Percentiles rank a stretch among this genome's conserved stretches.
Evolutionary conservation across 2,888 invertebrate species (phyloP).

Genomic region (Vesta saturnalis): DNA sequence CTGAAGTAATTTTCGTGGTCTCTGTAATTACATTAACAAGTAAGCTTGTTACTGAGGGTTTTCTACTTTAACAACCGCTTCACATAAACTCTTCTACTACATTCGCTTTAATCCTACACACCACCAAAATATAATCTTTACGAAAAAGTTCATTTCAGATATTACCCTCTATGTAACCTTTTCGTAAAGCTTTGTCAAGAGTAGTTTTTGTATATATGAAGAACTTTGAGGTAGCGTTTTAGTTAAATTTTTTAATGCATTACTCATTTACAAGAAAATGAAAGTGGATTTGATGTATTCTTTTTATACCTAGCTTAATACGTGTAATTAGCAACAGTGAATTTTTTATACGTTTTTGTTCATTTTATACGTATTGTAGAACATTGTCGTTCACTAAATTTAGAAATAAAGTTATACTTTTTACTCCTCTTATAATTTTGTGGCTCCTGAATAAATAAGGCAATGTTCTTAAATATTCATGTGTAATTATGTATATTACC

Average conservation of each 20-base stretch:
- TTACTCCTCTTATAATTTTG: too few species aligned
- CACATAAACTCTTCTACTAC: conserved; percentile 20
- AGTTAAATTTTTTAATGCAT: not conserved
- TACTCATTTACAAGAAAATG: too few species aligned
- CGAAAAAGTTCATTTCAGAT: conserved; percentile 14
- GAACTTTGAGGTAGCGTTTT: not conserved
- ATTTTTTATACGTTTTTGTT: too few species aligned
- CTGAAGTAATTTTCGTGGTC: conserved; percentile 20
- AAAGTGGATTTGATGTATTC: too few species aligned
- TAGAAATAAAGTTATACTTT: too few species aligned
- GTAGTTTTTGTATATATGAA: not conserved
- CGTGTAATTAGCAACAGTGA: too few species aligned
- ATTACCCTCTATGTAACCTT: conserved; percentile 13
- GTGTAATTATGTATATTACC: too few species aligned
- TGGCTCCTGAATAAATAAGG: too few species aligned
- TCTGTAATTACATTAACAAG: conserved; percentile 28
- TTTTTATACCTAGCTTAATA: too few species aligned
- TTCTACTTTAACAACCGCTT: conserved; percentile 19
- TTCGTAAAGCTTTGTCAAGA: not conserved
- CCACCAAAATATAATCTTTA: conserved; percentile 23
- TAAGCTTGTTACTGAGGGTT: conserved; percentile 22
- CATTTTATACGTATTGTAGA: too few species aligned
- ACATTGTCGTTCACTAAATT: too few species aligned
- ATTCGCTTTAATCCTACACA: conserved; percentile 17
- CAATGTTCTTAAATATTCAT: too few species aligned